These are phyloP conservation scores for Sturnira hondurensis DNA, from an alignment of 2,113 vertebrate genomes.

Conservation along the genomic window DNA sequence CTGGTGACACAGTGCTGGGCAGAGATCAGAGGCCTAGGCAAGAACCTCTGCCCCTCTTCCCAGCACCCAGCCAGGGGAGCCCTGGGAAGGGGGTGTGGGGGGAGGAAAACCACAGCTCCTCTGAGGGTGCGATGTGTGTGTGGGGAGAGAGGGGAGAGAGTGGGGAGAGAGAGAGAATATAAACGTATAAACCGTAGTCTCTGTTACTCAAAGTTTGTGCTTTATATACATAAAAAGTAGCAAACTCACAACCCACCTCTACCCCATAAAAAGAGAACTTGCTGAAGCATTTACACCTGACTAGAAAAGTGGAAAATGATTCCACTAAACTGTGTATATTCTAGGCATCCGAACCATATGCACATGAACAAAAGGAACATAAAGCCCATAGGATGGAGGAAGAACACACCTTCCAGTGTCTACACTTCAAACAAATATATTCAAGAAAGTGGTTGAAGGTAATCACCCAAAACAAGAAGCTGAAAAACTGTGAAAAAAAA, in stretches of 20 bases:
- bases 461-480: no score
- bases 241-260: no score
- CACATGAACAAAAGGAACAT: background rate
- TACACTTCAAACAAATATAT: background rate
- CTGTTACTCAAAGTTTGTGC: no score
- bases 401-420: background rate
- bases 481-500: background rate
- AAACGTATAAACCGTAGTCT: background rate
- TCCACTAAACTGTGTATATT: background rate
- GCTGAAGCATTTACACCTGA: background rate
- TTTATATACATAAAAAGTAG: background rate
- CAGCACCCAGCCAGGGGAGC: accelerated
- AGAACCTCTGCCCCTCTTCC: background rate
- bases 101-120: slow-evolving; percentile 7
- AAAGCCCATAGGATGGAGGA: background rate
- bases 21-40: background rate
- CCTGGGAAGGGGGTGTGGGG: no score
- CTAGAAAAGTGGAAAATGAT: background rate
- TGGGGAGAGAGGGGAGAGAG: no score
- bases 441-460: background rate
- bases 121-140: background rate
- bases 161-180: no score
- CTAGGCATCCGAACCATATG: background rate
- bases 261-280: background rate
- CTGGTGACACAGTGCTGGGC: slow-evolving; percentile 30